Evolutionary conservation across 1,140 invertebrate genomes (phyloP).

Genomic region (Drosophila gunungcola): DNA sequence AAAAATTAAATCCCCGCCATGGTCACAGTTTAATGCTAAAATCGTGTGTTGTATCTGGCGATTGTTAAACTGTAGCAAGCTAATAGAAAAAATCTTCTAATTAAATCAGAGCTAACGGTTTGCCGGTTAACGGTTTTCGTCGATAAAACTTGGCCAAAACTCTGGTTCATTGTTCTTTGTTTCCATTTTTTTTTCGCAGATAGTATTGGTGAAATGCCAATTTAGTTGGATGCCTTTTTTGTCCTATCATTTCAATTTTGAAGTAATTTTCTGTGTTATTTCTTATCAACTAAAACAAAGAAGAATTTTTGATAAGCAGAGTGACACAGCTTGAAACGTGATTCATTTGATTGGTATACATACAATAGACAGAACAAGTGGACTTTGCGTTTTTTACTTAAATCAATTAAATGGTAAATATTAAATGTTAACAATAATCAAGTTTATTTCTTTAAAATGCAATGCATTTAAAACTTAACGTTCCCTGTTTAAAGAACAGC

Average conservation of each 20-base stretch:
- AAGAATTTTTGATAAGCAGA: constrained; percentile 31
- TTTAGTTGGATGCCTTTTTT: constrained; percentile 14
- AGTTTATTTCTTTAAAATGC: neutral
- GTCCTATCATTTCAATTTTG: constrained; percentile 24
- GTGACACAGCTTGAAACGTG: constrained; percentile 25
- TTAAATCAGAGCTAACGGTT: constrained; percentile 51
- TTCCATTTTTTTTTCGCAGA: constrained; percentile 9
- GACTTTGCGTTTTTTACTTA: constrained; percentile 14
- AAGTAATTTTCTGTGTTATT: constrained; percentile 45
- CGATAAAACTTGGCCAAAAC: constrained; percentile 9
- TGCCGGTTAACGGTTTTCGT: constrained; percentile 14
- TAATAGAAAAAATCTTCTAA: constrained; percentile 32
- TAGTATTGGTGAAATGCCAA: constrained; percentile 17
- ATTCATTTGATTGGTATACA: constrained; percentile 25
- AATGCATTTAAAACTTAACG: neutral
- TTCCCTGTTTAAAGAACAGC: neutral
- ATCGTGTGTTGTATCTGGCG: constrained; percentile 22
- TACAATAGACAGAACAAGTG: constrained; percentile 2
- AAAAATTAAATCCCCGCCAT: constrained; percentile 23
- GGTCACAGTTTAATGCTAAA: constrained; percentile 37
- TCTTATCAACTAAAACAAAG: constrained; percentile 25
- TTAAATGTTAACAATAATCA: neutral
- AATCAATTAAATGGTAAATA: constrained; percentile 2
- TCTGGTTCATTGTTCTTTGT: constrained; percentile 3
- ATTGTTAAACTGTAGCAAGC: constrained; percentile 29